Evolutionary conservation across 2,888 invertebrate species (phyloP).

Genomic region (Polymixis lichenea): DNA sequence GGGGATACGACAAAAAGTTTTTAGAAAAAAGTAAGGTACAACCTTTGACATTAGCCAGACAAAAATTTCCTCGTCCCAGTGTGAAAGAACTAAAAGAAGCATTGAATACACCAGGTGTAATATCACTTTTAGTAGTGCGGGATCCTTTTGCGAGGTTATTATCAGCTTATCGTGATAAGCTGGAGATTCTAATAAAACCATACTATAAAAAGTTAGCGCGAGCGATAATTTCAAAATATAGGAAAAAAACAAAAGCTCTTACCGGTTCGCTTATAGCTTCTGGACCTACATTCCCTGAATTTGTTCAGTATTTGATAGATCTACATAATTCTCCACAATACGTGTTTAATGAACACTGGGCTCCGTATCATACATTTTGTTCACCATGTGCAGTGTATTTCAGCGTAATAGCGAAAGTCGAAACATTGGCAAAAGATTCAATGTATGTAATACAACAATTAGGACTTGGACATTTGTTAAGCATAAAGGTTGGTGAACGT

Average conservation of each 20-base stretch:
- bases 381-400: constrained; percentile 92
- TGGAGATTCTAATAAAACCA: constrained; percentile 93
- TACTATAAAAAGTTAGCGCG: constrained; percentile 93
- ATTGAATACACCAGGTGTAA: constrained; percentile 90
- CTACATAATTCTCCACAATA: constrained; percentile 83
- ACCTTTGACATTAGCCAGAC: constrained; percentile 92
- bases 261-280: constrained; percentile 82
- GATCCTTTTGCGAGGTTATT: constrained; percentile 94
- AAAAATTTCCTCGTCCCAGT: constrained; percentile 92
- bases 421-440: constrained; percentile 91
- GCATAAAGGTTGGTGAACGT: constrained; percentile 86
- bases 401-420: constrained; percentile 92
- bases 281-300: constrained; percentile 93
- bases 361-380: constrained; percentile 92
- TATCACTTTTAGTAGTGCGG: constrained; percentile 93
- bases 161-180: constrained; percentile 93
- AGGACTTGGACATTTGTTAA: constrained; percentile 89
- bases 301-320: constrained; percentile 92
- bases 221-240: constrained; percentile 91
- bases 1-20: constrained; percentile 91
- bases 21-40: constrained; percentile 91
- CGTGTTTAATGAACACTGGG: constrained; percentile 92
- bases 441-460: constrained; percentile 91
- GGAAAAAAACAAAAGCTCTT: constrained; percentile 80
- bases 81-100: constrained; percentile 91